Conservation (phyloP, 2,113 vertebrate genomes). For the Colaptes auratus region DNA sequence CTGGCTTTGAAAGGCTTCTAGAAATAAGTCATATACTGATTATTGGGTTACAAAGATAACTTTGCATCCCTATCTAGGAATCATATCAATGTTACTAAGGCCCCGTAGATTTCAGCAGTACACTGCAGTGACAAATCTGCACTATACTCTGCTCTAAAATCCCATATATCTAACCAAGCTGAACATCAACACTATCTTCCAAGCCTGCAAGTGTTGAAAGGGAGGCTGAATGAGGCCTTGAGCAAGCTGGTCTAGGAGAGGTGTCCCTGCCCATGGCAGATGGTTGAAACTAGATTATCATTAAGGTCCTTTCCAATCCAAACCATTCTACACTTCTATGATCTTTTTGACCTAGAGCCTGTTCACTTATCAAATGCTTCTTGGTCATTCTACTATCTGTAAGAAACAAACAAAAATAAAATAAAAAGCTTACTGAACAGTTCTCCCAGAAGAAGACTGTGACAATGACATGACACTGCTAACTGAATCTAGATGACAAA, state of each 20-base stretch:
- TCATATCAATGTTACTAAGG: background rate
- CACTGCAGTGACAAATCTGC: background rate
- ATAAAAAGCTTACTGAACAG: background rate
- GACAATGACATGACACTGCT: background rate
- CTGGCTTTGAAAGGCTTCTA: background rate
- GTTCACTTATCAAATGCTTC: background rate
- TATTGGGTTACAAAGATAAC: background rate
- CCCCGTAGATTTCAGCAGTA: background rate
- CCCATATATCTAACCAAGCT: background rate
- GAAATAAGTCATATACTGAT: background rate
- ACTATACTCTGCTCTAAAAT: background rate
- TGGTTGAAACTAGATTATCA: no score
- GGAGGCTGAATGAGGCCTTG: no score
- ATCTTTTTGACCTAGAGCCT: background rate
- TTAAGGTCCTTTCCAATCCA: no score
- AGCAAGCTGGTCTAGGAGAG: no score
- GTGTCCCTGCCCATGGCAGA: no score
- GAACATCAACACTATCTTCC: background rate
- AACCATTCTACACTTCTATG: no score
- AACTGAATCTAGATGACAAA: background rate
- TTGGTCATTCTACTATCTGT: background rate
- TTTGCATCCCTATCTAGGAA: background rate
- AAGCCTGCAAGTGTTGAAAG: no score
- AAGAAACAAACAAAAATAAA: background rate
- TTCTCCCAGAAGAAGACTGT: background rate